Conservation (phyloP, 2,797 vertebrate species). For the Odontamblyopus rebecca region DNA sequence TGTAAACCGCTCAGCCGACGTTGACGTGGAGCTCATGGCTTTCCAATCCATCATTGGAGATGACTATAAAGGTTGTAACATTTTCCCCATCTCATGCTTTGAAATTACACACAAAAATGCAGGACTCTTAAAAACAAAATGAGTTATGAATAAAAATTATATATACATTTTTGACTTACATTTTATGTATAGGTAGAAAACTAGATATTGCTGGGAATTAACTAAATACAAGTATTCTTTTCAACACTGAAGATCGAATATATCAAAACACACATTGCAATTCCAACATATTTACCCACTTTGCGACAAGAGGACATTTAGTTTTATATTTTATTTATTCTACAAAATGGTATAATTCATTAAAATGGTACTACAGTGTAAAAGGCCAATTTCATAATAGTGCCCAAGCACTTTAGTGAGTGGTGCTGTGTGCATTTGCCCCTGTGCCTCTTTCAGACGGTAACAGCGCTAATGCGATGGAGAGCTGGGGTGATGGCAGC, state of each 20-base stretch:
- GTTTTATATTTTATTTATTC: background rate
- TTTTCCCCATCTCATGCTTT: constrained; percentile 8
- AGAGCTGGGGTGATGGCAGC: constrained; percentile 77
- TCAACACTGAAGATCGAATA: too few species aligned
- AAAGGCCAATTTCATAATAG: constrained; percentile 17
- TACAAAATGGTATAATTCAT: background rate
- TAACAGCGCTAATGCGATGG: constrained; percentile 76
- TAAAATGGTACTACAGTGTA: background rate
- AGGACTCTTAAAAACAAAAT: background rate
- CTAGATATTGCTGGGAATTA: too few species aligned
- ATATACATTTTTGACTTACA: background rate
- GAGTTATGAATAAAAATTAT: background rate
- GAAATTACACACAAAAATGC: background rate
- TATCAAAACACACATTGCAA: too few species aligned
- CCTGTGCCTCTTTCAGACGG: constrained; percentile 54
- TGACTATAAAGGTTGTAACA: constrained; percentile 76
- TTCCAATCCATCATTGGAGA: constrained; percentile 80
- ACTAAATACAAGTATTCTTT: too few species aligned
- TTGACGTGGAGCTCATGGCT: constrained; percentile 80
- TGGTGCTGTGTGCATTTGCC: constrained; percentile 16
- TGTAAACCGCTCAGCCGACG: constrained; percentile 74
- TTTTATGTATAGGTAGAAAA: background rate
- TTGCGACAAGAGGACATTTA: background rate
- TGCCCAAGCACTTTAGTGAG: constrained; percentile 21
- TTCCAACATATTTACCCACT: background rate